These are phyloP conservation scores for Calameuta filiformis DNA, from an alignment of 2,888 invertebrate genomes.

Conservation along the genomic window DNA sequence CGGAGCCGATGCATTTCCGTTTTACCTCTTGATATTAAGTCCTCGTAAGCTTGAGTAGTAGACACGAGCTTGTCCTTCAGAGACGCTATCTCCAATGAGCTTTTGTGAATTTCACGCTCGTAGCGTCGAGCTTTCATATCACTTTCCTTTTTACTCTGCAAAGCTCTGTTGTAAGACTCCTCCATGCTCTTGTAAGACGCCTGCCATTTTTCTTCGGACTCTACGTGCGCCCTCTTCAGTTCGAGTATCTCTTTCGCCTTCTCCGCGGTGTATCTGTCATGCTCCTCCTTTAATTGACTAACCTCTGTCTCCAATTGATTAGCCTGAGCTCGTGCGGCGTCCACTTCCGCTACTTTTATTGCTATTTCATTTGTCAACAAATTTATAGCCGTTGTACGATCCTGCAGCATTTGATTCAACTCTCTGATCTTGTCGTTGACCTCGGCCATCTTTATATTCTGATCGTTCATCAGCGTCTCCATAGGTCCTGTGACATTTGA, in stretches of 20 bases:
- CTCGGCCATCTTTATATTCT: constrained; percentile 7
- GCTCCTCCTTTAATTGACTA: constrained; percentile 34
- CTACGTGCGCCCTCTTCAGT: constrained; percentile 32
- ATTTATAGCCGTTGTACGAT: constrained; percentile 45
- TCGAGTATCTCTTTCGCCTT: constrained; percentile 40
- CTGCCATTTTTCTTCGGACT: constrained; percentile 39
- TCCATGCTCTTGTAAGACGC: constrained; percentile 39
- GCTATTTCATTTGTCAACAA: constrained; percentile 41
- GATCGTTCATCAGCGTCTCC: constrained; percentile 16
- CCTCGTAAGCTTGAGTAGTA: constrained; percentile 46
- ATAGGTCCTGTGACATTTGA: neutral
- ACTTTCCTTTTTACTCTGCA: constrained; percentile 39
- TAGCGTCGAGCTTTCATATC: constrained; percentile 38
- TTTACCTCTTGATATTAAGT: constrained; percentile 43
- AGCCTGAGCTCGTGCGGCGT: constrained; percentile 21
- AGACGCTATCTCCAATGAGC: constrained; percentile 34
- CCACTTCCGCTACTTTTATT: constrained; percentile 32
- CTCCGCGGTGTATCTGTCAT: constrained; percentile 33
- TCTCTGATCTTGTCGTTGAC: constrained; percentile 39
- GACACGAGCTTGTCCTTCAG: constrained; percentile 45
- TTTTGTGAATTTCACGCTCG: constrained; percentile 48
- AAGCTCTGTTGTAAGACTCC: constrained; percentile 31
- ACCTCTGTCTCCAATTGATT: constrained; percentile 39
- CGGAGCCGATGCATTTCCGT: constrained; percentile 44
- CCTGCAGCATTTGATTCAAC: constrained; percentile 46